phyloP scores from a whole-genome alignment of 2,113 vertebrate species.

The Gopherus flavomarginatus region DNA sequence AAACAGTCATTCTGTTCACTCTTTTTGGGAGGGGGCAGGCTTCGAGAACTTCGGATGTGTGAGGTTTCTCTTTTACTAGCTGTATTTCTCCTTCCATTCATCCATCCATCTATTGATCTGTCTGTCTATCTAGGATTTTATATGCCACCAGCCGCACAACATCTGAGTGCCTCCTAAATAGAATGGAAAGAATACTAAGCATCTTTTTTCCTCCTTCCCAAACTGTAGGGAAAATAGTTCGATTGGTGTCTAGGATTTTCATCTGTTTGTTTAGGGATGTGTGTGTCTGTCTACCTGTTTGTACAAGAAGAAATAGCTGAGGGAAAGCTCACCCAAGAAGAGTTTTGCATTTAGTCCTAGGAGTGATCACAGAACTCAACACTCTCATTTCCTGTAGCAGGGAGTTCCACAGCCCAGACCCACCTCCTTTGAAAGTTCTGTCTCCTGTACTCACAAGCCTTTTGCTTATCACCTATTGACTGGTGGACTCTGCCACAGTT shows the following conservation, averaged over 20 bases:
- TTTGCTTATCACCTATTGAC: neutral
- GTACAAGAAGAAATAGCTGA: neutral
- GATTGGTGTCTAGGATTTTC: neutral
- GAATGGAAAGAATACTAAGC: neutral
- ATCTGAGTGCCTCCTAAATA: constrained; percentile 2
- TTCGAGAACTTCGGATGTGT: neutral
- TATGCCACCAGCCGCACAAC: neutral
- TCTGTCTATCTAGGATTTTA: neutral
- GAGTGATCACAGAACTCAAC: fast-evolving
- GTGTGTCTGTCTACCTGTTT: neutral
- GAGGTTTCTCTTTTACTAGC: neutral
- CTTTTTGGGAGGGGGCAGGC: fast-evolving
- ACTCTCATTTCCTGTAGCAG: neutral
- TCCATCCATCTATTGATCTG: neutral
- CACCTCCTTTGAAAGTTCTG: neutral
- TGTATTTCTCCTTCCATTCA: neutral
- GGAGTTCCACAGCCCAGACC: neutral
- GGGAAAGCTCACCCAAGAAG: neutral
- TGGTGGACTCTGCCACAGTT: neutral
- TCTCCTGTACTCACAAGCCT: neutral
- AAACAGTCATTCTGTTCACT: neutral
- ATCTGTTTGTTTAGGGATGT: neutral
- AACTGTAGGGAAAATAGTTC: neutral
- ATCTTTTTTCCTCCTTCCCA: neutral
- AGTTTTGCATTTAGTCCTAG: neutral